Evolutionary conservation across 1,140 invertebrate genomes (phyloP).

Genomic region (Thalassaphorura encarpata): DNA sequence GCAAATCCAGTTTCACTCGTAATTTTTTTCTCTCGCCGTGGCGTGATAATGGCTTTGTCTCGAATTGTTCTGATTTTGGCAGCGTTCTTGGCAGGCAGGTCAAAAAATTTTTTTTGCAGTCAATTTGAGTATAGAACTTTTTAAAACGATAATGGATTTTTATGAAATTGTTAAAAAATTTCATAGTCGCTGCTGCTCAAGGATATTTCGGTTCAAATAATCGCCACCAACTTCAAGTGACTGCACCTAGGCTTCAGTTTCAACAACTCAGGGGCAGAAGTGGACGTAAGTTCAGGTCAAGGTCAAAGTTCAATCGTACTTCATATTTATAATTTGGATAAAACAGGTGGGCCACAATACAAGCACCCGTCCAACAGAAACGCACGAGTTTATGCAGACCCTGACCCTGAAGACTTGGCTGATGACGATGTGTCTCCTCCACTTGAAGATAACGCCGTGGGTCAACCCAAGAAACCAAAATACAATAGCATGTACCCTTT

Average conservation of each 20-base stretch:
- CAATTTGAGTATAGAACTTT: too few relatives aligned
- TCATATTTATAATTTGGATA: background rate
- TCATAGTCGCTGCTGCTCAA: background rate
- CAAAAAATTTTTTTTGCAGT: too few relatives aligned
- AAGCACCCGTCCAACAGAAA: background rate
- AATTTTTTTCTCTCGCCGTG: too few relatives aligned
- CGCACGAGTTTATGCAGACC: background rate
- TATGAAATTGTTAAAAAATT: too few relatives aligned
- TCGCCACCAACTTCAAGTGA: background rate
- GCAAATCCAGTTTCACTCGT: too few relatives aligned
- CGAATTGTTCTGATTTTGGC: too few relatives aligned
- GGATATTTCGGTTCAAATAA: background rate
- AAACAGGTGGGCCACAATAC: background rate
- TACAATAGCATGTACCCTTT: slow-evolving; percentile 11
- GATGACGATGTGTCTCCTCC: background rate
- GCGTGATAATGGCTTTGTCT: too few relatives aligned
- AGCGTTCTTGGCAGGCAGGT: too few relatives aligned
- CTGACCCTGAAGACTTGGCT: background rate
- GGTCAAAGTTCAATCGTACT: too few relatives aligned
- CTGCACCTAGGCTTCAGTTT: background rate
- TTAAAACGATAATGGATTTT: too few relatives aligned
- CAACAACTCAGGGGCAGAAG: background rate
- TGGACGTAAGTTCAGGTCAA: too few relatives aligned
- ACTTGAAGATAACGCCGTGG: background rate
- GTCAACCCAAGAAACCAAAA: background rate